A percentile compares a stretch with the other conserved stretches of the same genome.
These are phyloP conservation scores for Tauraco hartlaubi DNA, from an alignment of 2,797 vertebrate genomes.

Conservation along the genomic window DNA sequence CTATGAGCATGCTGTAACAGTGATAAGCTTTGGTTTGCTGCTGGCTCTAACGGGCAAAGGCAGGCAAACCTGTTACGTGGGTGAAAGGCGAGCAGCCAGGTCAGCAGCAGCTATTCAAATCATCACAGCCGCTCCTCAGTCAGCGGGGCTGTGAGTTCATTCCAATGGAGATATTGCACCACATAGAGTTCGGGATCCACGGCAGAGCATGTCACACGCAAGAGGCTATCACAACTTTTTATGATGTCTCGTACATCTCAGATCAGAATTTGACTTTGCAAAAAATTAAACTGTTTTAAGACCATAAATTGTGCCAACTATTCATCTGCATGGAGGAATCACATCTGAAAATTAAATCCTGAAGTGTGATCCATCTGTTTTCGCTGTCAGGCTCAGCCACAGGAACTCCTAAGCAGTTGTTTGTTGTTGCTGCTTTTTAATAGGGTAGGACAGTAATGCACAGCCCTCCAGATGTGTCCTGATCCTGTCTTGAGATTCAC, in stretches of 20 bases:
- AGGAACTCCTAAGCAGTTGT: conserved; percentile 63
- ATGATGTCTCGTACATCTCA: not conserved
- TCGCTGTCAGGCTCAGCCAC: conserved; percentile 12
- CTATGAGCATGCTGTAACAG: not conserved
- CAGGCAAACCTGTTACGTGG: not conserved
- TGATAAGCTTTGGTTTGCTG: not conserved
- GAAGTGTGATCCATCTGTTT: conserved; percentile 65
- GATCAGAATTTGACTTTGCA: conserved; percentile 15
- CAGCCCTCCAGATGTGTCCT: conserved; percentile 42
- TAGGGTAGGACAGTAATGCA: conserved; percentile 47
- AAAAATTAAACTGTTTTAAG: conserved; percentile 38
- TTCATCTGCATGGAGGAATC: conserved; percentile 49
- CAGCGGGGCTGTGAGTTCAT: not conserved
- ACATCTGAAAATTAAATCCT: conserved; percentile 64
- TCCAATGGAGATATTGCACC: not conserved
- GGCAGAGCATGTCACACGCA: not conserved
- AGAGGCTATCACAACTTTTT: conserved; percentile 14
- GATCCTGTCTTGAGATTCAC: conserved; percentile 31
- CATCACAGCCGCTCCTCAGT: not conserved
- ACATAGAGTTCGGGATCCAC: not conserved
- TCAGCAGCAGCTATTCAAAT: not conserved
- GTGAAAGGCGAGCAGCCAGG: not conserved
- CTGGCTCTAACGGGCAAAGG: not conserved
- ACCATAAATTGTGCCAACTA: conserved; percentile 19
- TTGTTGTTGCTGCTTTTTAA: conserved; percentile 50